Evolutionary conservation across 2,797 vertebrate genomes (phyloP), one percentile per base, ranked within the genome.

Genomic region (Pseudochromis fuscus): DNA sequence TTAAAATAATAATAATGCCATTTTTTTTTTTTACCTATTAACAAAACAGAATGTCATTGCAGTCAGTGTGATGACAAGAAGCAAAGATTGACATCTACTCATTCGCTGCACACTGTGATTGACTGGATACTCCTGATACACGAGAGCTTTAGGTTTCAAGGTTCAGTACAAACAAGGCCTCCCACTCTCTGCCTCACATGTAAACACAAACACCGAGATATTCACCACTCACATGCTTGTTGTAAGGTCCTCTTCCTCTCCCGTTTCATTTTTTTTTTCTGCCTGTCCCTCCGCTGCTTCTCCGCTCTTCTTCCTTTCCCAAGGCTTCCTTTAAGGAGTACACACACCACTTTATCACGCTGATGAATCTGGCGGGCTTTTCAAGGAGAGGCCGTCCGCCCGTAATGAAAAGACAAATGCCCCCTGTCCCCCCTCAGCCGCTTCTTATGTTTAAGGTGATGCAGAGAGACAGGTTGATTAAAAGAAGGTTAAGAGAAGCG

Each of bases 381-480:
- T 92, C 93, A 94, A 94, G 93, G 93, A 94, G 91, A 94, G 79
- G 77, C 84, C 50, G 83, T 88, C 90, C 78, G 85, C 82, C 86
- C 30, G 75, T 91, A 91, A 92, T 87, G 88, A 88, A 86, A 89
- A 93, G 91, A 93, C 90, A 91, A 92, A 92, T 90, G 85, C 84
- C 81, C 84, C 75, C 81, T 74, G 72, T 83, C 77, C 71, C 76
- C 52, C 76, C 24, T 75, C 78, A 76, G 75, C 51, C 11, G 55
- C 83, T 64, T 85, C 87, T 87, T 88, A 84, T 88, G 88, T 91
- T 88, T 88, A 90, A 90, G 87, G 87, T 92, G 87, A 94, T 92
- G 87, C 83, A 77, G 83, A 83, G 88, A 85, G 94, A 94, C 93
- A 91, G 91, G 90, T 92, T 93, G 92, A 95, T 95, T 94, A 91